Evolutionary conservation across 2,888 invertebrate genomes (phyloP).

Genomic region (Anthophora plumipes): DNA sequence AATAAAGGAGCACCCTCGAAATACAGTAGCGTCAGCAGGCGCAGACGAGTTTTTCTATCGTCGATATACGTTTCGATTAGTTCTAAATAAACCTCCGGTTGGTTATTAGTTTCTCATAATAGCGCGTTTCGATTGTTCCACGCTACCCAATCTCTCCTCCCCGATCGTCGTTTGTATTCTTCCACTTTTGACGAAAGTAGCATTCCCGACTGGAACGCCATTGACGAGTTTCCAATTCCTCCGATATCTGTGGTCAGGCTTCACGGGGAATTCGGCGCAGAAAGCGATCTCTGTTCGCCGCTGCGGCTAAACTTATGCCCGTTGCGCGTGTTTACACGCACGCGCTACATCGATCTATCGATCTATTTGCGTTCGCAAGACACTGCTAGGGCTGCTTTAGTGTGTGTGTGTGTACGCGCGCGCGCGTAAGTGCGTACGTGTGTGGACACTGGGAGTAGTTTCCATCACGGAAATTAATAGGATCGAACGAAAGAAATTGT

Average conservation of each 20-base stretch:
- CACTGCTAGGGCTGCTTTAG: no score
- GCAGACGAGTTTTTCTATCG: neutral
- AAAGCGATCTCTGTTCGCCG: constrained; percentile 51
- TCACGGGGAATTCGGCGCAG: constrained; percentile 43
- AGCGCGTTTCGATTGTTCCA: constrained; percentile 6
- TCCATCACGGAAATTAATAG: neutral
- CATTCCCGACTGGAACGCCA: constrained; percentile 36
- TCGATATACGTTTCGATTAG: constrained; percentile 11
- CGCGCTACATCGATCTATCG: constrained; percentile 52
- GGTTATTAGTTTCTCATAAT: constrained; percentile 32
- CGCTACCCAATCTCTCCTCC: neutral
- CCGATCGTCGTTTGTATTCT: constrained; percentile 21
- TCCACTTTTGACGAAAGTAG: constrained; percentile 37
- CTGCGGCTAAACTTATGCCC: constrained; percentile 38
- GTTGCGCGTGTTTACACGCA: constrained; percentile 32
- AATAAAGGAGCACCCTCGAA: neutral
- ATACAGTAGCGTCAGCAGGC: neutral
- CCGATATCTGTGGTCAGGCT: constrained; percentile 30
- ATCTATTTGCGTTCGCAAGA: constrained; percentile 50
- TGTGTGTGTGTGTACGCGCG: no score
- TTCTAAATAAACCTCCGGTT: neutral
- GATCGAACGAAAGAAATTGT: neutral
- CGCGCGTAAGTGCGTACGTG: no score
- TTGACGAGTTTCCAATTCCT: constrained; percentile 49
- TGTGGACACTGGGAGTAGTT: neutral